A percentile compares a stretch with the other conserved stretches of the same genome.
phyloP scores from a whole-genome alignment of 2,888 invertebrate genomes.

The Ctenicera cuprea region DNA sequence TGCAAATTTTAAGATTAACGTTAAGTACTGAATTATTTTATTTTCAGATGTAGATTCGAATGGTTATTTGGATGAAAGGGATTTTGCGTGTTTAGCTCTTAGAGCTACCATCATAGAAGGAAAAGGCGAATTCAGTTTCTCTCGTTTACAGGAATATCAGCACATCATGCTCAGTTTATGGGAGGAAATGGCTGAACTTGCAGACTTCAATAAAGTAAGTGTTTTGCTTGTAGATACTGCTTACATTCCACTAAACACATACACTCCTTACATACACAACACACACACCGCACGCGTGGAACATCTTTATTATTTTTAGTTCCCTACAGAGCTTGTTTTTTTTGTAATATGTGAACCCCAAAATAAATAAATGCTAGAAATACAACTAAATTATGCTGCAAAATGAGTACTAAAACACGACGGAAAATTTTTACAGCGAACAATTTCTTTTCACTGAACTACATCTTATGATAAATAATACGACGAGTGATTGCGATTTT shows the following conservation, averaged over 20 bases:
- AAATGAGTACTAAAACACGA: too few species aligned
- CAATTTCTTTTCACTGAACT: neutral
- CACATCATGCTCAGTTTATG: conserved; percentile 89
- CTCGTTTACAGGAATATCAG: conserved; percentile 85
- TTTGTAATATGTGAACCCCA: neutral
- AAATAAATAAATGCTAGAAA: too few species aligned
- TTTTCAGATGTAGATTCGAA: conserved; percentile 88
- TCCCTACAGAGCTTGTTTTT: too few species aligned
- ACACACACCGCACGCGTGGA: neutral
- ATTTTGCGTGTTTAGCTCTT: conserved; percentile 89
- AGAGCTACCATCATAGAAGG: conserved; percentile 88
- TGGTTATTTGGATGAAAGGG: conserved; percentile 87
- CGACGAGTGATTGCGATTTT: too few species aligned
- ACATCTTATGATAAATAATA: too few species aligned
- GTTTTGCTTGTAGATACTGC: conserved; percentile 15
- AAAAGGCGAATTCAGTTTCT: conserved; percentile 85
- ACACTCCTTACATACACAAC: neutral
- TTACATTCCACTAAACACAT: conserved; percentile 2
- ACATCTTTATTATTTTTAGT: too few species aligned
- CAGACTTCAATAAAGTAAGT: conserved; percentile 89
- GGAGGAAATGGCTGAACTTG: conserved; percentile 90
- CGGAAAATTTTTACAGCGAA: too few species aligned
- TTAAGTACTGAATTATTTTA: neutral
- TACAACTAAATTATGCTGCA: too few species aligned
- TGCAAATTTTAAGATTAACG: neutral